These are phyloP conservation scores for Microplitis manilae DNA, from an alignment of 2,888 invertebrate species.

Conservation along the genomic window DNA sequence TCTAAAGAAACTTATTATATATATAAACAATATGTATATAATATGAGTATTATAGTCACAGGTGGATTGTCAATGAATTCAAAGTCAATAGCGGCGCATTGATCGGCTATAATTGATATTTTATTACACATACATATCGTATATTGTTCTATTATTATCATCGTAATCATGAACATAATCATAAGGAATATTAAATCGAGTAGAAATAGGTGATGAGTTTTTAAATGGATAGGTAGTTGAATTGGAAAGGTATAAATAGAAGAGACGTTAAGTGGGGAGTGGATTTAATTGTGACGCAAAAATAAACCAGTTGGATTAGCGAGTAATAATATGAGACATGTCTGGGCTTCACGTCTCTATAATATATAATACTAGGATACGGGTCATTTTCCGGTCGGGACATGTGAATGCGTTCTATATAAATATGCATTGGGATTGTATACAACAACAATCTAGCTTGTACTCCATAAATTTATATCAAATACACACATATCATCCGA, in stretches of 20 bases:
- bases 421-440: background rate
- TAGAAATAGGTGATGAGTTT: background rate
- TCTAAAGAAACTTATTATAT: background rate
- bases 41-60: background rate
- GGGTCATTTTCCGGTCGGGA: conserved; percentile 1
- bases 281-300: conserved; percentile 21
- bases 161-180: background rate
- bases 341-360: background rate
- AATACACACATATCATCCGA: too few relatives aligned
- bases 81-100: background rate
- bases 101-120: background rate
- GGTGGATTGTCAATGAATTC: background rate
- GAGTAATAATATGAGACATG: conserved; percentile 6
- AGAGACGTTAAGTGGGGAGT: conserved; percentile 13
- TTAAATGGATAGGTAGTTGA: background rate
- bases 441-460: too few relatives aligned
- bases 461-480: background rate
- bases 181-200: background rate
- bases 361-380: background rate
- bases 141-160: background rate
- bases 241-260: background rate
- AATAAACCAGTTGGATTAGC: conserved; percentile 29
- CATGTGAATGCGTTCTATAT: background rate
- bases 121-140: background rate
- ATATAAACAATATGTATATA: too few relatives aligned